These are phyloP conservation scores for Volucella zonaria DNA, from an alignment of 2,888 invertebrate genomes.

Conservation along the genomic window DNA sequence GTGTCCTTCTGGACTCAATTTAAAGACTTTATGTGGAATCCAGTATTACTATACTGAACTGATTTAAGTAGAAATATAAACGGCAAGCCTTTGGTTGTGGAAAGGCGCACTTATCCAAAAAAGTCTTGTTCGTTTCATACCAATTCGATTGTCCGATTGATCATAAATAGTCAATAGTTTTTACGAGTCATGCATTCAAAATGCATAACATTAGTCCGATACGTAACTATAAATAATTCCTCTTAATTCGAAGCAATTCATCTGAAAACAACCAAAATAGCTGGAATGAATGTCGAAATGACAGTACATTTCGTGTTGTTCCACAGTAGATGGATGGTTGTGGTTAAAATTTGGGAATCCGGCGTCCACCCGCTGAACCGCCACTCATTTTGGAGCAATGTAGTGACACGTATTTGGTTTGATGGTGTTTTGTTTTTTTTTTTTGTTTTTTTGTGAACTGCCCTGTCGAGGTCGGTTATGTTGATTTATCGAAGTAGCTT, in stretches of 20 bases:
- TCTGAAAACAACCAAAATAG: slow-evolving; percentile 21
- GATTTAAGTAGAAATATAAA: no score
- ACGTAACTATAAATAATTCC: slow-evolving; percentile 36
- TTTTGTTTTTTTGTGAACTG: slow-evolving; percentile 14
- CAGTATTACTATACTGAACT: no score
- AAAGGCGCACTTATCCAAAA: no score
- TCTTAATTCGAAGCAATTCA: slow-evolving; percentile 50
- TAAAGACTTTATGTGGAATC: no score
- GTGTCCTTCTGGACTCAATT: no score
- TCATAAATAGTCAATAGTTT: background rate
- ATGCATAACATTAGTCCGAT: slow-evolving; percentile 3
- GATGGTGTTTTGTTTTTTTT: background rate
- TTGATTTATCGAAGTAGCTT: slow-evolving; percentile 26
- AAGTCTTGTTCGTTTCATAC: no score
- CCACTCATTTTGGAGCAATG: background rate
- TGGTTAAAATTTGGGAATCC: slow-evolving; percentile 9
- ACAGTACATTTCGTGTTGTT: background rate
- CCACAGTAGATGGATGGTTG: slow-evolving; percentile 24
- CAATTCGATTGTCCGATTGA: slow-evolving; percentile 1
- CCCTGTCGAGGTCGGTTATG: background rate
- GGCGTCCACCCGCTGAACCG: background rate
- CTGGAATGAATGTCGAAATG: background rate
- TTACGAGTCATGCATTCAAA: background rate
- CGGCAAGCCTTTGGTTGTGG: no score
- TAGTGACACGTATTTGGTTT: slow-evolving; percentile 22